A percentile compares a stretch with the other conserved stretches of the same genome.
Evolutionary conservation across 2,888 invertebrate species (phyloP).

Genomic region (Brenthis daphne): DNA sequence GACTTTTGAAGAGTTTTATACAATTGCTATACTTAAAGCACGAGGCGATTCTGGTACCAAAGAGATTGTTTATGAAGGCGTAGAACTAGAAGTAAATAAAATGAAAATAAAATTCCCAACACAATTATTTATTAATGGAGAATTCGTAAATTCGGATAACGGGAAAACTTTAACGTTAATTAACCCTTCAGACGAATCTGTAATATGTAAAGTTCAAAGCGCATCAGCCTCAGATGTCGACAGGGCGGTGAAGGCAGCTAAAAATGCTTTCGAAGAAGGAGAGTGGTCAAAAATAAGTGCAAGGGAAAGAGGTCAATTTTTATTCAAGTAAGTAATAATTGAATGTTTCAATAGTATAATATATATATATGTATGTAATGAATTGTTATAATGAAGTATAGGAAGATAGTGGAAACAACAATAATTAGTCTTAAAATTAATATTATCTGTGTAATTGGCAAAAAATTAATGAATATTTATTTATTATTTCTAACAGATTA

Average conservation of each 20-base stretch:
- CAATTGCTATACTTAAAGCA: conserved; percentile 84
- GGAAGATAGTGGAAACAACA: not conserved
- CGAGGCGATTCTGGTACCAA: conserved; percentile 83
- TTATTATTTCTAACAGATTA: conserved; percentile 77
- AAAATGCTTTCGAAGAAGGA: conserved; percentile 92
- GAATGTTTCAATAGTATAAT: not conserved
- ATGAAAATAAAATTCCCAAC: conserved; percentile 92
- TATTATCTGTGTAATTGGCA: not conserved
- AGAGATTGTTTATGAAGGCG: conserved; percentile 87
- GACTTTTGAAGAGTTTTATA: conserved; percentile 90
- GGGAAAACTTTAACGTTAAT: conserved; percentile 85
- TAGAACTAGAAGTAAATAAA: conserved; percentile 90
- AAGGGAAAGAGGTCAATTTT: conserved; percentile 91
- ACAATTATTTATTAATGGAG: conserved; percentile 95
- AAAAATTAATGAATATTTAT: not conserved
- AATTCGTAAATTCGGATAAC: conserved; percentile 90
- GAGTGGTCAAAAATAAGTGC: conserved; percentile 98
- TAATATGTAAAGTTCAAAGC: conserved; percentile 88
- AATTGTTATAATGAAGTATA: too few species aligned
- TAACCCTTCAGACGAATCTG: conserved; percentile 93
- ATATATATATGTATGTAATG: too few species aligned
- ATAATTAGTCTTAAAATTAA: not conserved
- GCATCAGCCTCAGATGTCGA: conserved; percentile 92
- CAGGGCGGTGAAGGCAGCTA: conserved; percentile 92
- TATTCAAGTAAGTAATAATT: conserved; percentile 85